Base-by-base conservation (phyloP, 2,113 vertebrate genomes). In the Antechinus flavipes region DNA sequence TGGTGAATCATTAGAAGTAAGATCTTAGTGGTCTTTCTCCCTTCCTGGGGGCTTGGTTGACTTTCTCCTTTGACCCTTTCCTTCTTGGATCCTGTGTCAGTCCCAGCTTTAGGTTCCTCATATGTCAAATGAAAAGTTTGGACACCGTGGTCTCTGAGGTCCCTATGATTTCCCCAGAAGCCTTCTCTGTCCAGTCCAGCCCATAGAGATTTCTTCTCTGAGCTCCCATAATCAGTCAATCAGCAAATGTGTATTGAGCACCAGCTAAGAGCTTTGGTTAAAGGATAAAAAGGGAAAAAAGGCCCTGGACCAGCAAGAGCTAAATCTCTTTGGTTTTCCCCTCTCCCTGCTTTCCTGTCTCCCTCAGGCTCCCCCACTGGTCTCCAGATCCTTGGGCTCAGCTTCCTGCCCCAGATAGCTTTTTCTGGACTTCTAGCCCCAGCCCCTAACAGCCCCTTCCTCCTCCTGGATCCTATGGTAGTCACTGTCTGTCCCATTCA, bases 271-370 rank as follows among this genome's bases (percentile, higher is more conserved):
- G 68, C 68, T 84, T 84, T 84, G 68, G 22, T n/a, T 84, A 42
- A n/a, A 76, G 16, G 16, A 76, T 76, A 49, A 19, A 76, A n/a
- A 19, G 35, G 30, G 30, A 27, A 6, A n/a, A 19, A n/a, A 16
- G 0, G 10, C 23, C 52, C 26, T 6, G 10, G 3, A 52, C 10
- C 27, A 0, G 27, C 2, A 1, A 50, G 26, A 61, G 93, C 12
- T 46, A 12, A 91, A 2, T 0, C 35, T 23, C 0, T 2, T n/a
- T 30, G 84, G 26, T 14, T 84, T 84, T 84, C 42, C 35, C 16
- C 0, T 9, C 16, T 9, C 89, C 11, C 25, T 46, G 8, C 26
- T 35, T 30, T 22, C 49, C 50, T 35, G 19, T 35, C 26, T 14
- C 27, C 50, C 8, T 35, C 24, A 2, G 50, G 12, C 50, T 35